These are phyloP conservation scores for Sebastolobus alascanus DNA, from an alignment of 2,797 vertebrate species.

Conservation along the genomic window DNA sequence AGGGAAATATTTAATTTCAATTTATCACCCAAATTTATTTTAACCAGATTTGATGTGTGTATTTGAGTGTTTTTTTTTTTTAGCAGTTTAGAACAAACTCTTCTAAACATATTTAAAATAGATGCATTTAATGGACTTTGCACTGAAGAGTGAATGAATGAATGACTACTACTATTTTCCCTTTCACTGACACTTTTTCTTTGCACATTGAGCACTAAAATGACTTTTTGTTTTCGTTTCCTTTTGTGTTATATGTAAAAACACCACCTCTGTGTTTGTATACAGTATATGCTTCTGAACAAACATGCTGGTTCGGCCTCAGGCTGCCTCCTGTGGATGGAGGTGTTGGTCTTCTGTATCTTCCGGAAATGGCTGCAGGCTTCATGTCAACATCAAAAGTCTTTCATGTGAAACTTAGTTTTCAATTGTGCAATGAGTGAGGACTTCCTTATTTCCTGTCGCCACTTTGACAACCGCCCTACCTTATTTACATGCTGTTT, in stretches of 20 bases:
- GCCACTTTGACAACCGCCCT: conserved; percentile 23
- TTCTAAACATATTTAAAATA: conserved; percentile 19
- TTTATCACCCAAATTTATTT: background rate
- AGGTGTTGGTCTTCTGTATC: background rate
- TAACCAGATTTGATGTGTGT: background rate
- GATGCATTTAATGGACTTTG: conserved; percentile 17
- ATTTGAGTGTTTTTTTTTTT: conserved; percentile 1
- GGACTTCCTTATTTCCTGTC: conserved; percentile 16
- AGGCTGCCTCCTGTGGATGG: background rate
- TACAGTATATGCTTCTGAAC: background rate
- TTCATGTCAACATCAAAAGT: conserved; percentile 8
- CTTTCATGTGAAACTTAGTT: background rate
- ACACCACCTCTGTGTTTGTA: background rate
- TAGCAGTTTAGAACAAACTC: background rate
- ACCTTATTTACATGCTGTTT: conserved; percentile 24
- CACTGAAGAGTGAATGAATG: conserved; percentile 25
- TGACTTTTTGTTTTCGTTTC: conserved; percentile 24
- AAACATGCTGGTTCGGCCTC: conserved; percentile 6
- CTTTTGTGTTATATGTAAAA: conserved; percentile 30
- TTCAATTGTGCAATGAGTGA: conserved; percentile 15
- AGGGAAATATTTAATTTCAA: conserved; percentile 8
- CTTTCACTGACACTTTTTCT: background rate
- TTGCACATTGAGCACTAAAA: conserved; percentile 9
- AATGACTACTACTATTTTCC: background rate
- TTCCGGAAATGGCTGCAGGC: background rate